Evolutionary conservation across 2,113 vertebrate genomes (phyloP).

Genomic region (Nannobrachium achirus): DNA sequence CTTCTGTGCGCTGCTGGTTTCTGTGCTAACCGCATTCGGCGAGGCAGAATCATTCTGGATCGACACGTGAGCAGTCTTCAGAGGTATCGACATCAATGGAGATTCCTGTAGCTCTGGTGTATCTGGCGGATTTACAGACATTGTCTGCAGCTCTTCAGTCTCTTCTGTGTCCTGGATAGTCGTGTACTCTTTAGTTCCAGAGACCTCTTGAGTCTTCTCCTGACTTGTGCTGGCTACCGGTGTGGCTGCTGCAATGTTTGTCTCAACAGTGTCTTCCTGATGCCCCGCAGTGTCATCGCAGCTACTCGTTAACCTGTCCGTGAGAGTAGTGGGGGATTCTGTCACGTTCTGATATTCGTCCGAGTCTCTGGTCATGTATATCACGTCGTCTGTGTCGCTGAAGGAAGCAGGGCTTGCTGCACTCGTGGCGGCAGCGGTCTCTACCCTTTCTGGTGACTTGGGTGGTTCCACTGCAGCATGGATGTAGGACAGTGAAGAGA

Average conservation of each 20-base stretch:
- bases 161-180: not conserved
- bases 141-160: not conserved
- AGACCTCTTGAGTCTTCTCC: conserved; percentile 15
- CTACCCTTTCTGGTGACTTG: conserved; percentile 32
- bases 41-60: conserved; percentile 27
- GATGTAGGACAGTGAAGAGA: conserved; percentile 68
- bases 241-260: conserved; percentile 3
- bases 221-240: not conserved
- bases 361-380: conserved; percentile 50
- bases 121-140: conserved; percentile 1
- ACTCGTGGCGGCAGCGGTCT: not conserved
- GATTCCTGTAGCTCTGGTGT: conserved; percentile 28
- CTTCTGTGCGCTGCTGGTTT: conserved; percentile 54
- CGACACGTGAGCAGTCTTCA: conserved; percentile 51
- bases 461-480: conserved; percentile 49
- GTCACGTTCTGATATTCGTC: conserved; percentile 10
- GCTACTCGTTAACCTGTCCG: not conserved
- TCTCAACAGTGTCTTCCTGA: conserved; percentile 16
- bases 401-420: conserved; percentile 31
- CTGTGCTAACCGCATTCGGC: conserved; percentile 18
- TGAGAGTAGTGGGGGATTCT: not conserved
- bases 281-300: not conserved
- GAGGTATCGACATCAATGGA: conserved; percentile 57
- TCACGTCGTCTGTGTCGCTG: conserved; percentile 54
- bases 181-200: not conserved